phyloP scores from a whole-genome alignment of 2,888 invertebrate species.

The Entomobrya proxima region DNA sequence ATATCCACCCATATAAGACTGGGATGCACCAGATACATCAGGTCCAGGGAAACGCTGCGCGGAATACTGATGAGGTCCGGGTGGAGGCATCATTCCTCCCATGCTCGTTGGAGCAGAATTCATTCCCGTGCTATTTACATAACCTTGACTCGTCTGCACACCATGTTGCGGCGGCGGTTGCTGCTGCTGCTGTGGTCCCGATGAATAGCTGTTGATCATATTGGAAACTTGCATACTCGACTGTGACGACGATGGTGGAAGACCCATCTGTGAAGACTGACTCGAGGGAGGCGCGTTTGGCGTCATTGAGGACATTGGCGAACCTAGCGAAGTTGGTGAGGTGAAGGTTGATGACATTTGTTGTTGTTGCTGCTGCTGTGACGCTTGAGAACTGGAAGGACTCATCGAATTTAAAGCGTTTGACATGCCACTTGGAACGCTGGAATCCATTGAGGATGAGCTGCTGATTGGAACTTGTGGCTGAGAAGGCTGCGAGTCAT shows the following conservation, averaged over 20 bases:
- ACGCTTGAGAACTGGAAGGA: conserved; percentile 71
- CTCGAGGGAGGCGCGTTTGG: conserved; percentile 51
- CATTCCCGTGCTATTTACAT: conserved; percentile 57
- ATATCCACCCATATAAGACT: conserved; percentile 70
- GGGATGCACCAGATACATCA: conserved; percentile 51
- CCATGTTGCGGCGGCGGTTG: conserved; percentile 46
- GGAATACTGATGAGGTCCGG: conserved; percentile 76
- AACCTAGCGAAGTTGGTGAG: conserved; percentile 55
- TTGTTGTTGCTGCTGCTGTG: conserved; percentile 74
- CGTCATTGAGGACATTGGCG: conserved; percentile 50
- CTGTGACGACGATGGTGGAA: conserved; percentile 62
- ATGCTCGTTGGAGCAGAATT: conserved; percentile 42
- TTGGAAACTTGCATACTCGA: conserved; percentile 62
- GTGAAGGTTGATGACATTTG: conserved; percentile 65
- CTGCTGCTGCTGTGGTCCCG: conserved; percentile 45
- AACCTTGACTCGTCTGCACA: conserved; percentile 62
- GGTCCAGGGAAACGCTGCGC: conserved; percentile 70
- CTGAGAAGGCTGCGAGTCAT: conserved; percentile 69
- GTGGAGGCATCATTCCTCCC: conserved; percentile 74
- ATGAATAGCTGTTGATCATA: conserved; percentile 59
- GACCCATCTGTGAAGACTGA: conserved; percentile 63
- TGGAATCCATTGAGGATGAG: conserved; percentile 76
- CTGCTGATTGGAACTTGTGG: conserved; percentile 76
- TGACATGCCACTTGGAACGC: conserved; percentile 77
- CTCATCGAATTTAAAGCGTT: conserved; percentile 76